Percentiles rank a stretch among this genome's conserved stretches.
These are phyloP conservation scores for Parnassius smintheus DNA, from an alignment of 2,888 invertebrate genomes.

Conservation along the genomic window DNA sequence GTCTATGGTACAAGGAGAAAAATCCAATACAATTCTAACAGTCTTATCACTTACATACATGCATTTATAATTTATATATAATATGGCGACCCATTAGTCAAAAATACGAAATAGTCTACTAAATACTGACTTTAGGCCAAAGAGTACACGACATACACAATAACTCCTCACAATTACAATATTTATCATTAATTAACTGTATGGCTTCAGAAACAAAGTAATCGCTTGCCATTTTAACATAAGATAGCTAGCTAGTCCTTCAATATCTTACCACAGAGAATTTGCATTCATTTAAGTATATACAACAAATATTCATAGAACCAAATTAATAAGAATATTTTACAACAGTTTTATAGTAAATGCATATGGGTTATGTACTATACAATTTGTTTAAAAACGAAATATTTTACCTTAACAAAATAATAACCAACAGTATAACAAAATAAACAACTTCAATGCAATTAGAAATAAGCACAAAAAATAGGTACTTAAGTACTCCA, in stretches of 20 bases:
- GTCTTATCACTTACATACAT: conserved; percentile 10
- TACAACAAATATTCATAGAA: no score
- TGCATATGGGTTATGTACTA: background rate
- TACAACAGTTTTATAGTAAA: background rate
- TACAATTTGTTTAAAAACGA: background rate
- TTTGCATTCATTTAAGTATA: no score
- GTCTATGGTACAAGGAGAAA: background rate
- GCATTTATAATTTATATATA: background rate
- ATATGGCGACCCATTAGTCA: conserved; percentile 3
- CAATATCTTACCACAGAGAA: no score
- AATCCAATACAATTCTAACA: conserved; percentile 13
- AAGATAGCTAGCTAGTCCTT: no score
- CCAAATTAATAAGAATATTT: background rate
- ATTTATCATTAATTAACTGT: no score
- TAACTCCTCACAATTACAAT: background rate
- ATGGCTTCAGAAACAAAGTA: no score
- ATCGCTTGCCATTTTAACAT: no score
- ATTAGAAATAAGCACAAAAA: background rate
- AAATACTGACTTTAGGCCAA: conserved; percentile 21
- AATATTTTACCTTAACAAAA: background rate
- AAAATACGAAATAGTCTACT: conserved; percentile 2
- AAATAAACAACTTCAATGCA: background rate
- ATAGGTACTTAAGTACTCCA: background rate
- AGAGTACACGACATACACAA: conserved; percentile 10
- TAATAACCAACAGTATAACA: background rate